These are phyloP conservation scores for Sphyrna mokarran DNA, from an alignment of 2,113 vertebrate species.

Conservation along the genomic window DNA sequence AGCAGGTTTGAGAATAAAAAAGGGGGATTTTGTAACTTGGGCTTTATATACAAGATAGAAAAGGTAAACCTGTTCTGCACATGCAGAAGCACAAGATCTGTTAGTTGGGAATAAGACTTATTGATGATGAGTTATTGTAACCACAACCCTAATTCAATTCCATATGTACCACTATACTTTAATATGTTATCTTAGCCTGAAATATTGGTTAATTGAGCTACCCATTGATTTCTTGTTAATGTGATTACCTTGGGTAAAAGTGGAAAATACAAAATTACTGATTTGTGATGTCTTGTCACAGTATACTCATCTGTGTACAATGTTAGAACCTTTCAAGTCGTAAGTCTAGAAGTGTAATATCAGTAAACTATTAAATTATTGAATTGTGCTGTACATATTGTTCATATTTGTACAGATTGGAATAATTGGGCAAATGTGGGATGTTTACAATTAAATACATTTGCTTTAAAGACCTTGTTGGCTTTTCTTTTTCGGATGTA, in stretches of 20 bases:
- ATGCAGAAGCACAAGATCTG: neutral
- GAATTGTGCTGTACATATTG: conserved; percentile 33
- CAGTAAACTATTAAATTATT: conserved; percentile 36
- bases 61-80: neutral
- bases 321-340: neutral
- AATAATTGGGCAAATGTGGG: conserved; percentile 35
- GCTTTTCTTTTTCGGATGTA: neutral
- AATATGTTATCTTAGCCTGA: neutral
- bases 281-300: neutral
- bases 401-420: conserved; percentile 36
- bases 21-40: neutral
- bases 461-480: conserved; percentile 25
- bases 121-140: neutral
- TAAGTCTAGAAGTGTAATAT: conserved; percentile 24
- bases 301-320: neutral
- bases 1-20: neutral
- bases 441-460: conserved; percentile 36
- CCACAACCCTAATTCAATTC: neutral
- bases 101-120: neutral
- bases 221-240: neutral
- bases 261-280: conserved; percentile 22
- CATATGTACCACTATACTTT: neutral
- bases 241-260: conserved; percentile 7
- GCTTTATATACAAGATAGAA: neutral
- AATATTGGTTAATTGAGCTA: conserved; percentile 18